These are phyloP conservation scores for Microtus oregoni DNA, from an alignment of 2,113 vertebrate genomes.

Conservation along the genomic window DNA sequence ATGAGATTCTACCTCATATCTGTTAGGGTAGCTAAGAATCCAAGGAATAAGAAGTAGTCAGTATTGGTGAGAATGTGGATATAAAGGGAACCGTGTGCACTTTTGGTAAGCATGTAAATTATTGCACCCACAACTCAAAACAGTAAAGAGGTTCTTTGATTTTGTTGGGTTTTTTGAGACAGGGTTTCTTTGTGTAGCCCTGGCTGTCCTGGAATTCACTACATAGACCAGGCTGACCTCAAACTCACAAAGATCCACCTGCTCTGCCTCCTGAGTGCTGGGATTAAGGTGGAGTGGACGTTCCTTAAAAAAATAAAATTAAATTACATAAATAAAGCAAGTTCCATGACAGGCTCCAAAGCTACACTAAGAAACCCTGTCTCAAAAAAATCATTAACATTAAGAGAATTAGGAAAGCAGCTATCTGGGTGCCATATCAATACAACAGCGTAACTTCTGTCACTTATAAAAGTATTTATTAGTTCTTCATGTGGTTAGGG, in stretches of 20 bases:
- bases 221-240: no score
- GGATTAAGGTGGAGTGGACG: no score
- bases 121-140: not conserved
- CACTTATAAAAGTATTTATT: constrained; percentile 51
- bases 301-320: no score
- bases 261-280: no score
- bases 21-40: not conserved
- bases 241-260: no score
- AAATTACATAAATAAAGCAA: no score
- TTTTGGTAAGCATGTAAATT: not conserved
- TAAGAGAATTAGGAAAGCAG: constrained; percentile 64
- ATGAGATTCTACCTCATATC: not conserved
- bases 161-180: no score
- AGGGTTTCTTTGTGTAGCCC: no score
- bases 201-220: no score
- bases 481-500: constrained; percentile 62
- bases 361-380: no score
- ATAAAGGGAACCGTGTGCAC: not conserved
- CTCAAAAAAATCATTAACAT: not conserved
- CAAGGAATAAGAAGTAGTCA: not conserved
- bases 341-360: no score
- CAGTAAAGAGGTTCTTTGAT: not conserved
- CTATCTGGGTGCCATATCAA: not conserved
- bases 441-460: not conserved
- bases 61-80: not conserved